A percentile compares a stretch with the other conserved stretches of the same genome.
These are phyloP conservation scores for Apodemus speciosus DNA, from an alignment of 2,113 vertebrate species.

Conservation along the genomic window DNA sequence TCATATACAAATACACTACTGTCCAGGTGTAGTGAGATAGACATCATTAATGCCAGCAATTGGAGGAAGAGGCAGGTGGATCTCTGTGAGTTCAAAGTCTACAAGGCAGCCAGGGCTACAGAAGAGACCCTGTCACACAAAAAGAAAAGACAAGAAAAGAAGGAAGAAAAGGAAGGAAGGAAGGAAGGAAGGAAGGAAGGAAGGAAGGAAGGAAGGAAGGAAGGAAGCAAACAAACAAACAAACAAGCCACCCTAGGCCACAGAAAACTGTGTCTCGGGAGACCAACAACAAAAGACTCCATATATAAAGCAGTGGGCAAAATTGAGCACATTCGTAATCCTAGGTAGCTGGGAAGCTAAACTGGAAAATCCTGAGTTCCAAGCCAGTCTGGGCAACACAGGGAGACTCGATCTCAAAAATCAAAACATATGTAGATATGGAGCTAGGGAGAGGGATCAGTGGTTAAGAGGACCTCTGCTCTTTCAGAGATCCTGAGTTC, in stretches of 20 bases:
- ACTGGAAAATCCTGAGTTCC: background rate
- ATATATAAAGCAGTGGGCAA: background rate
- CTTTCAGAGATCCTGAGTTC: background rate
- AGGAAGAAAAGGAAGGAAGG: too few relatives aligned
- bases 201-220: background rate
- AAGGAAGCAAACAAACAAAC: background rate
- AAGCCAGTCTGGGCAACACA: background rate
- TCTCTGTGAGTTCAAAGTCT: background rate
- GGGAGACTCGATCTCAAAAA: background rate
- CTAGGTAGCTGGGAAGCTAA: background rate
- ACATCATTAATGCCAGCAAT: background rate
- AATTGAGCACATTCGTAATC: background rate
- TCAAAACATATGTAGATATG: background rate
- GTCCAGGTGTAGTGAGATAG: background rate
- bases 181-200: background rate
- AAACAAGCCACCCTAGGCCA: background rate
- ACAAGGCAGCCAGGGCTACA: background rate
- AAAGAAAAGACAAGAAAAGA: too few relatives aligned
- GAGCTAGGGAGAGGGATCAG: background rate
- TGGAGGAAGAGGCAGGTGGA: background rate
- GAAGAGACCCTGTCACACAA: background rate
- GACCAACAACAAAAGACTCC: background rate
- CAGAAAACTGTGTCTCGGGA: background rate
- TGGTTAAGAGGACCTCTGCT: background rate
- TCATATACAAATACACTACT: background rate